A percentile compares a stretch with the other conserved stretches of the same genome.
Conservation (phyloP, 2,888 invertebrate species). For the Lobophora halterata region DNA sequence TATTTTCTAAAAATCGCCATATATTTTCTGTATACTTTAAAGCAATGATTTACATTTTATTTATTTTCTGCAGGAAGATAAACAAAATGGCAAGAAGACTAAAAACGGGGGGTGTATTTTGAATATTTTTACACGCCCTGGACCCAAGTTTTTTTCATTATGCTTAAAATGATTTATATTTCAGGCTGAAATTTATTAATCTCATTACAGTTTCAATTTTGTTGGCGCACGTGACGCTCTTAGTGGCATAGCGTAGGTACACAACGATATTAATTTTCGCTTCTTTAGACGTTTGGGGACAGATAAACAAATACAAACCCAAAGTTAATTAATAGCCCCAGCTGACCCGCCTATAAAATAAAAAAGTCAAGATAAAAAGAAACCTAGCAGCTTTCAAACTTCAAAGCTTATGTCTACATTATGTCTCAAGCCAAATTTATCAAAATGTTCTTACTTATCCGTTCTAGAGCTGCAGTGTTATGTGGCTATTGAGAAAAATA, state of each 20-base stretch:
- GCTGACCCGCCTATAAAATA: no score
- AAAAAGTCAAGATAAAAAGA: no score
- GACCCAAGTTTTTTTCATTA: slow-evolving; percentile 38
- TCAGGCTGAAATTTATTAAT: slow-evolving; percentile 49
- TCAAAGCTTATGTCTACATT: no score
- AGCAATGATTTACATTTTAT: slow-evolving; percentile 17
- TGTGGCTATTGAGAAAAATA: no score
- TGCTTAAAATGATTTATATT: slow-evolving; percentile 47
- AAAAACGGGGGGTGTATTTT: slow-evolving; percentile 31
- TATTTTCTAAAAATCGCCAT: no score
- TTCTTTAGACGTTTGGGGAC: slow-evolving; percentile 17
- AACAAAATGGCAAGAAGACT: slow-evolving; percentile 16
- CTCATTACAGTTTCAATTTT: slow-evolving; percentile 50
- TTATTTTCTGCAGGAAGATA: no score
- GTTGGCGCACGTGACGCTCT: slow-evolving; percentile 45
- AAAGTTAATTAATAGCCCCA: no score
- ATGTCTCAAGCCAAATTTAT: no score
- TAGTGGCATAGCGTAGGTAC: slow-evolving; percentile 7
- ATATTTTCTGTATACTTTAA: not conserved
- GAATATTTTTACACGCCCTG: slow-evolving; percentile 33
- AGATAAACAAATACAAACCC: no score
- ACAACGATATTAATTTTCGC: slow-evolving; percentile 27
- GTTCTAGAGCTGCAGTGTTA: no score
- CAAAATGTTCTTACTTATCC: no score
- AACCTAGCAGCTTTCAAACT: no score